These are phyloP conservation scores for Epinephelus awoara DNA, from an alignment of 2,797 vertebrate genomes.

Conservation along the genomic window DNA sequence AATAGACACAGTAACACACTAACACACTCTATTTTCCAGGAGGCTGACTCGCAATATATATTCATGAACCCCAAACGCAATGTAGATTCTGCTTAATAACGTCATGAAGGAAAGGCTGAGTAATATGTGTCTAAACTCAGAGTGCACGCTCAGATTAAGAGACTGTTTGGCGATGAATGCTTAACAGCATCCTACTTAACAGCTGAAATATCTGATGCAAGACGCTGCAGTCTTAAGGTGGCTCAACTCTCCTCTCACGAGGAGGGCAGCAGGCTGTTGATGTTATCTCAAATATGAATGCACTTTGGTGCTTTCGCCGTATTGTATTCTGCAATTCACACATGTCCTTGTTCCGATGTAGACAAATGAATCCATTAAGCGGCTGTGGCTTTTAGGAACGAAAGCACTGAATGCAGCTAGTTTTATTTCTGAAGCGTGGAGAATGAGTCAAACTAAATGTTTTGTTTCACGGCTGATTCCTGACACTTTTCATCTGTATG, in stretches of 20 bases:
- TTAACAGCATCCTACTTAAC: conserved; percentile 28
- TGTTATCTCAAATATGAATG: conserved; percentile 25
- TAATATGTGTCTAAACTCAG: conserved; percentile 48
- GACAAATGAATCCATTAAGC: conserved; percentile 48
- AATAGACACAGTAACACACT: conserved; percentile 62
- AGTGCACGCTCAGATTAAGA: conserved; percentile 36
- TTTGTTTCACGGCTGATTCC: conserved; percentile 22
- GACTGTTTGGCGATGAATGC: conserved; percentile 37
- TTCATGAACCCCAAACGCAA: conserved; percentile 70
- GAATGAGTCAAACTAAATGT: conserved; percentile 6
- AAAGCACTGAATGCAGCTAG: conserved; percentile 14
- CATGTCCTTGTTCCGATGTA: conserved; percentile 48
- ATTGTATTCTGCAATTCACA: conserved; percentile 34
- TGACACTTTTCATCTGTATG: conserved; percentile 12
- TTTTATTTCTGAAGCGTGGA: conserved; percentile 11
- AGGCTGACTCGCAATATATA: conserved; percentile 72
- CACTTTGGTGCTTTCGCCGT: conserved; percentile 3
- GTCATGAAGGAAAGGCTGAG: conserved; percentile 48
- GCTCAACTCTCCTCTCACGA: conserved; percentile 9
- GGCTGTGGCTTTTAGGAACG: conserved; percentile 12
- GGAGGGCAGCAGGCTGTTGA: conserved; percentile 8
- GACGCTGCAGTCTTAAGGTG: conserved; percentile 11
- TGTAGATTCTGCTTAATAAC: conserved; percentile 59
- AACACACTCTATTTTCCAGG: conserved; percentile 71
- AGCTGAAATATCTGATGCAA: conserved; percentile 42